Evolutionary conservation across 1,140 invertebrate genomes (phyloP).

Genomic region (Meloidogyne hapla): DNA sequence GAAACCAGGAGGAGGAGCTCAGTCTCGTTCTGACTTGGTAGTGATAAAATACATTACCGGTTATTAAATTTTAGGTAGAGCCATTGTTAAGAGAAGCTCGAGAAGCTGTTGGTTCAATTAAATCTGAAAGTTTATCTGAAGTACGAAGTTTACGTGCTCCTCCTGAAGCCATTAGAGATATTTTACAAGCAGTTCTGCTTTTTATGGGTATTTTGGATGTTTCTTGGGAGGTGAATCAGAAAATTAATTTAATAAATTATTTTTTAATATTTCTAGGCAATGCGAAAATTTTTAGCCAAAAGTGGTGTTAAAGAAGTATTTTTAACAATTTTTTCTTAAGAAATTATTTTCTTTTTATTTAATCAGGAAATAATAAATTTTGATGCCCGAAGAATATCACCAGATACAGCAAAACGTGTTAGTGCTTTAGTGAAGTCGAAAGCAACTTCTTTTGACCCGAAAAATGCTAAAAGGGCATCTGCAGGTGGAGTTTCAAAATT

Average conservation of each 20-base stretch:
- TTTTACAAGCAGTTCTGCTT: constrained; percentile 91
- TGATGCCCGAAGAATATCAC: constrained; percentile 83
- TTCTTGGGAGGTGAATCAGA: constrained; percentile 97
- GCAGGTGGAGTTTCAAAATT: constrained; percentile 63
- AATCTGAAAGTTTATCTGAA: constrained; percentile 87
- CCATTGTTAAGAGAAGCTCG: constrained; percentile 53
- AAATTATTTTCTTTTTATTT: too few relatives aligned
- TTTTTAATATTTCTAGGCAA: background rate
- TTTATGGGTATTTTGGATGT: constrained; percentile 97
- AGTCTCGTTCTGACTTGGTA: too few relatives aligned
- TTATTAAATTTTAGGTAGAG: constrained; percentile 34
- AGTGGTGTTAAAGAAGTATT: constrained; percentile 82
- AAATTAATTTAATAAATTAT: background rate
- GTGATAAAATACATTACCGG: too few relatives aligned
- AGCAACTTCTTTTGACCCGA: constrained; percentile 82
- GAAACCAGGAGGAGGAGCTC: too few relatives aligned
- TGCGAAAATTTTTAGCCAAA: constrained; percentile 78
- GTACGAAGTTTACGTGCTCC: constrained; percentile 91
- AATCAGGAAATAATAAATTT: constrained; percentile 84
- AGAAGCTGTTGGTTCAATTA: constrained; percentile 70
- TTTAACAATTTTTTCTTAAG: too few relatives aligned
- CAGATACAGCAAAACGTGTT: constrained; percentile 79
- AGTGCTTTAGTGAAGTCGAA: constrained; percentile 78
- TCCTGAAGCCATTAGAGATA: constrained; percentile 91
- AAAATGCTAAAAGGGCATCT: constrained; percentile 85